Evolutionary conservation across 2,113 vertebrate species (phyloP).

Genomic region (Syngnathus floridae): DNA sequence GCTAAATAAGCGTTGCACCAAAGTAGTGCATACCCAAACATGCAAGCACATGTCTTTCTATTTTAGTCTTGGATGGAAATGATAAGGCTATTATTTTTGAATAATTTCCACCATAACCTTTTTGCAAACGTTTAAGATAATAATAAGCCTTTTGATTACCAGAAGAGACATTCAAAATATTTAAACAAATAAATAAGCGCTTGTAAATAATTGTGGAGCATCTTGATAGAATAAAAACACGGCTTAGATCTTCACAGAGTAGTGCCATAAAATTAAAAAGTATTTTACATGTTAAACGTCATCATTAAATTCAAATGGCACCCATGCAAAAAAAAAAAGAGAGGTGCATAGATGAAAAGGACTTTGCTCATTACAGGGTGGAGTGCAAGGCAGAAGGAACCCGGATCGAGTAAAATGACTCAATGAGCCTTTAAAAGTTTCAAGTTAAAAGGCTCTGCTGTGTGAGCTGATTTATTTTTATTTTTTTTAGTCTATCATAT

Average conservation of each 20-base stretch:
- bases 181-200: too few species aligned
- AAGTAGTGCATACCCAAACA: neutral
- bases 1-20: neutral
- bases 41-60: too few species aligned
- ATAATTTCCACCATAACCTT: too few species aligned
- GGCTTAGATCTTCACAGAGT: neutral
- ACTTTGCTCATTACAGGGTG: conserved; percentile 3
- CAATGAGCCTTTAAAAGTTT: neutral
- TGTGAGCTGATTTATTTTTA: conserved; percentile 4
- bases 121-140: too few species aligned
- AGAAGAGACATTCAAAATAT: too few species aligned
- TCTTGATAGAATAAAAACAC: neutral
- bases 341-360: neutral
- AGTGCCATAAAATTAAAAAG: neutral
- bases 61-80: too few species aligned
- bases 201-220: too few species aligned
- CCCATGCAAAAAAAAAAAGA: neutral
- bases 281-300: neutral
- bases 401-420: neutral
- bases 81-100: too few species aligned
- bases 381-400: neutral
- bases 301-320: neutral
- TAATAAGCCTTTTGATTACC: too few species aligned
- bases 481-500: conserved; percentile 8
- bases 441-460: conserved; percentile 6